A percentile compares a stretch with the other conserved stretches of the same genome.
These are phyloP conservation scores for Acipenser oxyrinchus DNA, from an alignment of 2,797 vertebrate species.

Conservation along the genomic window DNA sequence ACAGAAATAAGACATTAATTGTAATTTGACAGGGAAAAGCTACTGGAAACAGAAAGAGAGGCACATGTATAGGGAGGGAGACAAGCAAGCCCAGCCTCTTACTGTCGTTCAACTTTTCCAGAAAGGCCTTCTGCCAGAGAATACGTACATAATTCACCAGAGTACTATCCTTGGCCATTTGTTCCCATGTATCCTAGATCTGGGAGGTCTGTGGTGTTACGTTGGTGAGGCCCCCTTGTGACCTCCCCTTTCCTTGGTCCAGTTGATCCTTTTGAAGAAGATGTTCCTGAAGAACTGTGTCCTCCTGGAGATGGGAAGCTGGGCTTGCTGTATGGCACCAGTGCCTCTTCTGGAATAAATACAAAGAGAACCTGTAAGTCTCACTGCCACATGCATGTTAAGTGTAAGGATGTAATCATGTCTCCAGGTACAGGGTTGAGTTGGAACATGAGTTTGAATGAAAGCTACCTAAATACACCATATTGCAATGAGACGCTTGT, in stretches of 20 bases:
- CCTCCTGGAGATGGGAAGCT: conserved; percentile 90
- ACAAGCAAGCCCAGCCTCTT: too few relatives aligned
- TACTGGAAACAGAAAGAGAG: too few relatives aligned
- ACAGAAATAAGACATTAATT: not conserved
- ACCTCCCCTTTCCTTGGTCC: conserved; percentile 87
- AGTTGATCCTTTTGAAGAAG: conserved; percentile 93
- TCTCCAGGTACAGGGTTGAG: not conserved
- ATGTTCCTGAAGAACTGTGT: conserved; percentile 93
- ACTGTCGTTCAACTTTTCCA: not conserved
- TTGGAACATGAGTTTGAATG: too few relatives aligned
- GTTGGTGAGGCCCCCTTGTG: conserved; percentile 77
- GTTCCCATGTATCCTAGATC: conserved; percentile 81
- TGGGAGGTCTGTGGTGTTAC: conserved; percentile 78
- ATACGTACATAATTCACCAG: conserved; percentile 93
- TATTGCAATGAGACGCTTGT: too few relatives aligned
- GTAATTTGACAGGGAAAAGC: not conserved
- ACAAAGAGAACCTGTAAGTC: conserved; percentile 13
- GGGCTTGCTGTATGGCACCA: conserved; percentile 93
- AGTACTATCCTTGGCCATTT: conserved; percentile 86
- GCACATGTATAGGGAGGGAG: too few relatives aligned
- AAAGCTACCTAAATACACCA: too few relatives aligned
- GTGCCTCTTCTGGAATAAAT: conserved; percentile 74
- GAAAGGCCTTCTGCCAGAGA: not conserved
- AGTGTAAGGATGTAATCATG: not conserved
- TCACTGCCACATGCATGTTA: not conserved